Base-by-base conservation (phyloP, 2,113 vertebrate genomes). In the Paralichthys olivaceus region DNA sequence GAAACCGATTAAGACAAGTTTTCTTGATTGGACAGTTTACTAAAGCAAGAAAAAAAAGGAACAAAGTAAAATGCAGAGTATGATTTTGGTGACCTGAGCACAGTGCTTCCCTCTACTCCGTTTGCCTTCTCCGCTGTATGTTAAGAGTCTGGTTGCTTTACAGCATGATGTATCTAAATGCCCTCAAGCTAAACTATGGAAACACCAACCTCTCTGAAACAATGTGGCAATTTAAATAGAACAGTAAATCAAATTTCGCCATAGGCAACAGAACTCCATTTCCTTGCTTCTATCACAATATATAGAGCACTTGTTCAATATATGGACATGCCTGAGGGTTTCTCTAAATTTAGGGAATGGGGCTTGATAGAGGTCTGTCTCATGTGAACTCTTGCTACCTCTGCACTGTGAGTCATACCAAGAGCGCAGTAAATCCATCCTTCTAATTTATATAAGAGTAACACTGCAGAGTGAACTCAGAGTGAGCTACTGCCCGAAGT, bases 181-280 rank as follows among this genome's bases (percentile, higher is more conserved):
- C 80, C 89, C 72, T 19, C 2, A 20, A 79, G 86, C 70, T 83
- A 34, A 53, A 71, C 81, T 51, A 55, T 64, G 75, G 75, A 77
- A 87, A 76, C 84, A 54, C 74, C 68, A 69, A 73, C 77, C 77
- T 83, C 62, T 72, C 59, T 72, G 60, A 78, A 82, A 89, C 55
- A 81, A n/a, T 65, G 69, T 43, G 61, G 65, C 77, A 68, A 79
- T 87, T 91, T 85, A 84, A 89, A 89, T 85, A 81, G 77, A 81
- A 80, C 71, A 71, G 80, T 90, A 88, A 91, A 92, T 93, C 90
- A 88, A 82, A 90, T 66, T 54, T 87, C 49, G 84, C 89, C 82
- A 49, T 32, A 19, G 84, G 90, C 66, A 60, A 58, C 56, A 57
- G 49, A 74, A 83, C 81, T 65, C 79, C 45, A 88, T 85, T 86